phyloP scores from a whole-genome alignment of 30 jellyfish, hydroid and myxozoan genomes.

The Kudoa iwatai region DNA sequence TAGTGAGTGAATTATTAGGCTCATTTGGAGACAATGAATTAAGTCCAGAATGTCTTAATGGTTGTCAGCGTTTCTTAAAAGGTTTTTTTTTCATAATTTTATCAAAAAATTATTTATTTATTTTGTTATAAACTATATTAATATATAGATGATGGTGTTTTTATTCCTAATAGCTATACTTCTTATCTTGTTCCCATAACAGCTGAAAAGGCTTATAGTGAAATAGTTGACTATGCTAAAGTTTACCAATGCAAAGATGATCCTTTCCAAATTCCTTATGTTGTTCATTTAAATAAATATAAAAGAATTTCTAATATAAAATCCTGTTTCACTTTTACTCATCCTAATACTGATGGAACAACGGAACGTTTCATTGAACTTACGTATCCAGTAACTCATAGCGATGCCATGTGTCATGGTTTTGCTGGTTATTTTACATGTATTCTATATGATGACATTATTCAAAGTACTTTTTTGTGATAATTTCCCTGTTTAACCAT shows the following conservation, averaged over 20 bases:
- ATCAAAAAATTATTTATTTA: too few species aligned
- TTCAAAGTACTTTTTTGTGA: conserved; percentile 11
- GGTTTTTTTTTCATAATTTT: conserved; percentile 6
- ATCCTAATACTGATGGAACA: conserved; percentile 51
- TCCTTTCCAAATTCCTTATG: conserved; percentile 68
- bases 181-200: conserved; percentile 52
- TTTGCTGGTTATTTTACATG: conserved; percentile 75
- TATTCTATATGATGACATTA: conserved; percentile 30
- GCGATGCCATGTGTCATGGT: conserved; percentile 59
- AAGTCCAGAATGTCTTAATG: conserved; percentile 78
- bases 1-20: conserved; percentile 92
- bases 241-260: conserved; percentile 42
- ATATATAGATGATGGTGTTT: conserved; percentile 19
- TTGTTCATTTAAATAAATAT: conserved; percentile 46
- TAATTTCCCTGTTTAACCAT: too few species aligned
- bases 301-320: conserved; percentile 19
- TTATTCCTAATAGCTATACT: conserved; percentile 57
- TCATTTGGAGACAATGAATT: conserved; percentile 90
- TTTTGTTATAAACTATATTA: too few species aligned
- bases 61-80: conserved; percentile 42
- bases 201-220: too few species aligned
- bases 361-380: too few species aligned
- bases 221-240: conserved; percentile 29
- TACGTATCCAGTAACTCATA: too few species aligned
- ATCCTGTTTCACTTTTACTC: conserved; percentile 35